These are phyloP conservation scores for Pardosa pseudoannulata DNA, from an alignment of 2,888 invertebrate genomes.

Conservation along the genomic window DNA sequence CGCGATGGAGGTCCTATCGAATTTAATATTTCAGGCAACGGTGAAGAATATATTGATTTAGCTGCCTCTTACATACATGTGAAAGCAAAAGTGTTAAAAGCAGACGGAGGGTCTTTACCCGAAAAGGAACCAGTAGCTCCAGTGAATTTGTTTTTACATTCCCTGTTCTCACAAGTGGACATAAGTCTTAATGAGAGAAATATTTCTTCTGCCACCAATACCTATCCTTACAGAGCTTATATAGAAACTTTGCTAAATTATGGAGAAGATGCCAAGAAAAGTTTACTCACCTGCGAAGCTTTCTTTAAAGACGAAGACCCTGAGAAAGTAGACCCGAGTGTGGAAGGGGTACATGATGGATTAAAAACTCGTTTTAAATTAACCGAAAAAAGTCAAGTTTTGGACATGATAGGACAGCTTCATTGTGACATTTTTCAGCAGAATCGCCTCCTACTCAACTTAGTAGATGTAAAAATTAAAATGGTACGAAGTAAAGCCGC, in stretches of 20 bases:
- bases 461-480: conserved; percentile 38
- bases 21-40: background rate
- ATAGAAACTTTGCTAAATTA: conserved; percentile 16
- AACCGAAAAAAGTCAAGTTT: background rate
- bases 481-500: conserved; percentile 28
- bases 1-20: background rate
- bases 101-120: background rate
- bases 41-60: background rate
- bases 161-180: conserved; percentile 11
- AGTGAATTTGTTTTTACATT: background rate
- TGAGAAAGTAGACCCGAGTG: background rate
- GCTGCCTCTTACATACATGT: background rate
- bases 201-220: conserved; percentile 4
- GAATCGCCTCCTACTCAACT: conserved; percentile 18
- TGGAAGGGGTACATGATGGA: background rate
- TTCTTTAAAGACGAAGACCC: background rate
- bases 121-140: conserved; percentile 1
- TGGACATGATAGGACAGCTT: conserved; percentile 54
- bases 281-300: background rate
- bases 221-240: background rate
- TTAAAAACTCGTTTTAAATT: background rate
- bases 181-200: background rate
- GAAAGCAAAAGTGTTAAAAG: background rate
- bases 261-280: conserved; percentile 7
- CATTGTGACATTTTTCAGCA: conserved; percentile 54